Conservation (phyloP, 1,140 invertebrate genomes). For the Drosophila guanche region DNA sequence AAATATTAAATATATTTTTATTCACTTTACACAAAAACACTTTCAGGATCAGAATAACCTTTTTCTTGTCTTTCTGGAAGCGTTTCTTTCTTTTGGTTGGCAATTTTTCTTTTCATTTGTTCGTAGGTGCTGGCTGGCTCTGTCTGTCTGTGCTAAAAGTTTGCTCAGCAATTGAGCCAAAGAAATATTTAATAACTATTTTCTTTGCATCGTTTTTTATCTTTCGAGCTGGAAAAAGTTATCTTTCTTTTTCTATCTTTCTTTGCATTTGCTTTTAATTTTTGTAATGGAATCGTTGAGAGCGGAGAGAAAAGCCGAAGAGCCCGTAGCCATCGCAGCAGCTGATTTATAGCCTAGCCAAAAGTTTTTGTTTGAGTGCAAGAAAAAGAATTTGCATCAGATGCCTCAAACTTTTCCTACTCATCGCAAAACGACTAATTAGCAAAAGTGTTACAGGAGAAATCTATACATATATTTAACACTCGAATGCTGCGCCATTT, state of each 20-base stretch:
- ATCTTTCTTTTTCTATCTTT: no score
- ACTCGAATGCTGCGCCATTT: conserved; percentile 74
- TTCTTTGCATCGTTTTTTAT: conserved; percentile 32
- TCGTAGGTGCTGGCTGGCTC: conserved; percentile 56
- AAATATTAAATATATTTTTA: no score
- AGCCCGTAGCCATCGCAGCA: not conserved
- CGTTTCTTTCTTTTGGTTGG: conserved; percentile 1
- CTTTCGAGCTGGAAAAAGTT: conserved; percentile 44
- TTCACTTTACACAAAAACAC: conserved; percentile 14
- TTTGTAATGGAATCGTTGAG: conserved; percentile 75
- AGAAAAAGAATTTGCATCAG: conserved; percentile 32
- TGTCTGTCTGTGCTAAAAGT: conserved; percentile 35
- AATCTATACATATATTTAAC: conserved; percentile 35
- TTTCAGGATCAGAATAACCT: conserved; percentile 35
- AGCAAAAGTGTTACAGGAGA: conserved; percentile 63
- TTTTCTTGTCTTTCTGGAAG: conserved; percentile 20
- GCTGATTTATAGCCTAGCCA: conserved; percentile 59
- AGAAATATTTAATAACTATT: conserved; percentile 81
- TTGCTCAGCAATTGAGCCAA: conserved; percentile 67
- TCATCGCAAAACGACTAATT: conserved; percentile 56
- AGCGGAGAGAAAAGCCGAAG: conserved; percentile 6
- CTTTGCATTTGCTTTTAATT: conserved; percentile 72
- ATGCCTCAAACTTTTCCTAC: conserved; percentile 53
- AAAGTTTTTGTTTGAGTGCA: conserved; percentile 45
- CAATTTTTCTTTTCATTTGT: conserved; percentile 31